A percentile compares a stretch with the other conserved stretches of the same genome.
Conservation (phyloP, 2,113 vertebrate genomes). For the Phocoena sinus region DNA sequence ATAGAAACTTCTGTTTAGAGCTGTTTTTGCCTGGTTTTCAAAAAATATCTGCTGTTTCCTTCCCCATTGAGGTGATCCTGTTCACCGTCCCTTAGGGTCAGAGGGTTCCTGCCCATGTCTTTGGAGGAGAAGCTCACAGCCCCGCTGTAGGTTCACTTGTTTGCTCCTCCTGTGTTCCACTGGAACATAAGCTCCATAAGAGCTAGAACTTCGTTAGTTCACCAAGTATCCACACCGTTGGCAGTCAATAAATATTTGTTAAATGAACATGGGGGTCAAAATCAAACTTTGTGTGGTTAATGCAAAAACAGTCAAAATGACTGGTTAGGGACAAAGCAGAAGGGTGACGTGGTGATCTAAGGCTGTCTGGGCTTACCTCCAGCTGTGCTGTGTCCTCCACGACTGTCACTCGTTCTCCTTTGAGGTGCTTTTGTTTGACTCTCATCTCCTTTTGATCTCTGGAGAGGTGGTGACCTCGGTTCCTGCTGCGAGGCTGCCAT, state of each 20-base stretch:
- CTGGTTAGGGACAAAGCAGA: background rate
- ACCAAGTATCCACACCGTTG: background rate
- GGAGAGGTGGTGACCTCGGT: background rate
- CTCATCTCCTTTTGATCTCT: background rate
- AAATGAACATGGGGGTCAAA: background rate
- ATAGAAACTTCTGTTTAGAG: background rate
- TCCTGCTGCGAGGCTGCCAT: background rate
- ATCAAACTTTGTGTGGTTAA: background rate
- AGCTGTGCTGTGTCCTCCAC: rapidly evolving
- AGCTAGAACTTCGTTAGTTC: background rate
- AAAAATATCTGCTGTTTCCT: background rate
- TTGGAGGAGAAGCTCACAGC: background rate
- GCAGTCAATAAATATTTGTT: background rate
- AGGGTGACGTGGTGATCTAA: background rate
- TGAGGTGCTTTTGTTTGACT: background rate
- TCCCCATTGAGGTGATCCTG: background rate
- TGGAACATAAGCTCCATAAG: background rate
- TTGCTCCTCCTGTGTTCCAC: background rate
- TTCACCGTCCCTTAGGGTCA: background rate
- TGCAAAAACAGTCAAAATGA: background rate
- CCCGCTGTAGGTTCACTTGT: background rate
- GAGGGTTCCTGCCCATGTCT: rapidly evolving
- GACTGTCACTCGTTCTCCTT: background rate
- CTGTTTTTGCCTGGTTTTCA: background rate
- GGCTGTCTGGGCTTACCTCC: background rate